Conservation (phyloP, 2,797 vertebrate species). For the Thunnus albacares region DNA sequence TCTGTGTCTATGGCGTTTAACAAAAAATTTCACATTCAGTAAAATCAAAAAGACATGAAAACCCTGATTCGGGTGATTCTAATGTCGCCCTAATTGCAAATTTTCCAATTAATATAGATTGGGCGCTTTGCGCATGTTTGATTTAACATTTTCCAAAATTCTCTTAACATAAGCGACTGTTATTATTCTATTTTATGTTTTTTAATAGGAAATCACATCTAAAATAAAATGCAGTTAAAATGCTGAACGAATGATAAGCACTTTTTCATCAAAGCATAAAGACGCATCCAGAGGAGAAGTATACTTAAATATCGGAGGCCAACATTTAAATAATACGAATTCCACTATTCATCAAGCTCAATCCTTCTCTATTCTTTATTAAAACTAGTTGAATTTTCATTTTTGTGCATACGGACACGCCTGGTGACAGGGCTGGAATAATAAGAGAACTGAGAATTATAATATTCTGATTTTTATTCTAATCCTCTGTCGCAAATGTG, state of each 20-base stretch:
- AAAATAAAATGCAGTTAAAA: neutral
- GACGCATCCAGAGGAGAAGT: neutral
- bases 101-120: neutral
- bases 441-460: accelerated
- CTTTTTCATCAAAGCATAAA: neutral
- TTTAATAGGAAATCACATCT: neutral
- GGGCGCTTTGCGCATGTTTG: neutral
- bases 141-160: neutral
- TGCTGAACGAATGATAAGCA: neutral
- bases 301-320: neutral
- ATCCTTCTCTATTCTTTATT: neutral
- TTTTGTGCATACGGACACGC: neutral
- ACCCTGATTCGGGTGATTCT: neutral
- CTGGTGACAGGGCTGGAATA: accelerated
- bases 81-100: neutral
- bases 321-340: neutral
- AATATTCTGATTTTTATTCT: neutral
- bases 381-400: neutral
- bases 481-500: neutral
- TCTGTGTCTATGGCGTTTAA: neutral
- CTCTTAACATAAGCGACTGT: neutral
- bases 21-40: no score
- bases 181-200: neutral
- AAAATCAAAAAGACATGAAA: neutral
- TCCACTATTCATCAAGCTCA: neutral